Base-by-base conservation (phyloP, 2,797 vertebrate species). In the Paratrypauchen microcephalus region DNA sequence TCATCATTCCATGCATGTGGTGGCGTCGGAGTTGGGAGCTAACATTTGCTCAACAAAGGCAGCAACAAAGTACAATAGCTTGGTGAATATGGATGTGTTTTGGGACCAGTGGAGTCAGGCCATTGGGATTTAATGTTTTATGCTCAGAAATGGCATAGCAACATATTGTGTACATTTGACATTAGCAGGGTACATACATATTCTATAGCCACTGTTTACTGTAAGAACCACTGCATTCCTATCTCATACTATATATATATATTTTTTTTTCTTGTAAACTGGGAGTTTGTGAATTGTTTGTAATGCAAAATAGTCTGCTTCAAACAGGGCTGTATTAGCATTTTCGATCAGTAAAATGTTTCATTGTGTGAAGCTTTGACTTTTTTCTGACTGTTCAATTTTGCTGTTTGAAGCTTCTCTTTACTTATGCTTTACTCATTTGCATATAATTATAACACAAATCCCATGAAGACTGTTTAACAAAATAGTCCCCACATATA, bases 281-380 rank as follows among this genome's bases (percentile, higher is more conserved):
- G 24, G 55, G 88, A 92, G 80, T 88, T 83, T 93, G 77, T 68
- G 68, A 72, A 78, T 72, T 93, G 92, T 95, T 96, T 96, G 93
- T 94, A 93, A 95, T 97, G 95, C 93, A 96, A 95, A 97, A 95
- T 88, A 93, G 87, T 80, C 77, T 72, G 90, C 92, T 95, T 96
- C 94, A 96, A 94, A 95, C 92, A 76, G 90, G 78, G 78, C 62
- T 83, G 92, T 89, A 94, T 96, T 96, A 94, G 90, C 94, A 95
- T 96, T 95, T 95, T 91, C 92, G 92, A 85, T 84, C 63, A 92
- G 87, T 91, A 91, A 92, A 93, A 87, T 85, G 86, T 84, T 88
- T 81, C 86, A 81, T 90, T 81, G 79, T 90, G 74, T 84, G 84
- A 86, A 72, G 69, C 79, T 87, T 80, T 86, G 79, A 89, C 89